A percentile compares a stretch with the other conserved stretches of the same genome.
Conservation (phyloP, 2,888 invertebrate genomes). For the Himalopsyche kuldschensis region DNA sequence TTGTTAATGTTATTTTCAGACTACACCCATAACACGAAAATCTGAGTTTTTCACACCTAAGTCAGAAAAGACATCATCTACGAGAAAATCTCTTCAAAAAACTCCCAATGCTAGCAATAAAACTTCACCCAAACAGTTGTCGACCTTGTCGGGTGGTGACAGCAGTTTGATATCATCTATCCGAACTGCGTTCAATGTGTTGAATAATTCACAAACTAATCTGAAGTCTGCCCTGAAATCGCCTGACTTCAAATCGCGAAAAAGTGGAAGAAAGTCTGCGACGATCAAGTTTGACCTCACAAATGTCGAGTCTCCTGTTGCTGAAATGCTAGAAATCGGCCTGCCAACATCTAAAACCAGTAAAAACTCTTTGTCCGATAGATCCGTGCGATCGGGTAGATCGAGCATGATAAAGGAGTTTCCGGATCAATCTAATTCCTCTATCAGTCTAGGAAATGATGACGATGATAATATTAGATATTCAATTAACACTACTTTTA, state of each 20-base stretch:
- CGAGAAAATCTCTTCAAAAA: not conserved
- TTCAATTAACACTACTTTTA: not conserved
- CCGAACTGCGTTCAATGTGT: conserved; percentile 13
- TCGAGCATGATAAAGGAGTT: not conserved
- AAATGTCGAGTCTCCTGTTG: conserved; percentile 41
- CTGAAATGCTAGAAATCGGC: conserved; percentile 17
- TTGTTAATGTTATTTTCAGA: not conserved
- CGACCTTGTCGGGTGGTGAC: not conserved
- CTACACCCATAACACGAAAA: not conserved
- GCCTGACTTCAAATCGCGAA: conserved; percentile 42
- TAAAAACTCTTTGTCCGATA: not conserved
- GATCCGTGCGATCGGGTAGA: not conserved
- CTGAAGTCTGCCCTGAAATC: conserved; percentile 51
- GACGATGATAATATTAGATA: not conserved
- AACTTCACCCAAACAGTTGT: not conserved
- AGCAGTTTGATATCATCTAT: conserved; percentile 14
- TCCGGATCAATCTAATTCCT: not conserved
- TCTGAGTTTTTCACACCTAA: not conserved
- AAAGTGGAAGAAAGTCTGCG: conserved; percentile 47
- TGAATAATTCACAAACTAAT: conserved; percentile 10
- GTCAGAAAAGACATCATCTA: not conserved
- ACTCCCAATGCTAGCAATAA: not conserved
- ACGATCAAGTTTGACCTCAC: conserved; percentile 55
- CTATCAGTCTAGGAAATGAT: not conserved
- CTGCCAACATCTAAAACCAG: not conserved